Evolutionary conservation across 2,797 vertebrate species (phyloP).

Genomic region (Crypturellus tataupa): DNA sequence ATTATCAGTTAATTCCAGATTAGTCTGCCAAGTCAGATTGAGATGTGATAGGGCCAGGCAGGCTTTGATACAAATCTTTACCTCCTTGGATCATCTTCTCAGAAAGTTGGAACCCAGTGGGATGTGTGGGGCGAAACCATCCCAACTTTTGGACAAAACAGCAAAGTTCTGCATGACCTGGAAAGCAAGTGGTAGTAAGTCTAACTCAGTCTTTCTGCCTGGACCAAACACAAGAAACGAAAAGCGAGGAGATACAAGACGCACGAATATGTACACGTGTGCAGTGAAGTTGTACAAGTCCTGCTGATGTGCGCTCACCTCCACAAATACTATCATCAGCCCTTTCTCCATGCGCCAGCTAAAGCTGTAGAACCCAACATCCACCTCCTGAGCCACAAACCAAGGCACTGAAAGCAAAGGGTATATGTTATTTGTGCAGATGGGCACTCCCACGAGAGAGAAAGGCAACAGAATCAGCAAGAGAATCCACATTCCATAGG

Average conservation of each 20-base stretch:
- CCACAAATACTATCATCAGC: conserved; percentile 86
- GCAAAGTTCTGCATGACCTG: background rate
- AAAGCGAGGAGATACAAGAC: background rate
- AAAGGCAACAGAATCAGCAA: background rate
- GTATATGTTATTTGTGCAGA: background rate
- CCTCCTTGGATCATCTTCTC: background rate
- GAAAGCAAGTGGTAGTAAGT: background rate
- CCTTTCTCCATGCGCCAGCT: conserved; percentile 91
- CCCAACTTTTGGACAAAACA: background rate
- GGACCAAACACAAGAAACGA: background rate
- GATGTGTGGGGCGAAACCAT: background rate
- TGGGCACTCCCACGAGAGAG: background rate
- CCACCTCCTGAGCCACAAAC: conserved; percentile 92
- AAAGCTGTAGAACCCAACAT: conserved; percentile 91
- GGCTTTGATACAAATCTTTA: background rate
- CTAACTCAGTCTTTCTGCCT: background rate
- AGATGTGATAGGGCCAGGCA: background rate
- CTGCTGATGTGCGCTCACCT: conserved; percentile 85
- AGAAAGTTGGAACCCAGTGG: background rate
- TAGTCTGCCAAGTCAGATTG: background rate
- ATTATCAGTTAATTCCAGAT: no score
- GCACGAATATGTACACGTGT: conserved; percentile 84
- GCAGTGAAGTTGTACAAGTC: conserved; percentile 86
- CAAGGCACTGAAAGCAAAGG: conserved; percentile 87
- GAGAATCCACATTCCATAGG: background rate